Conservation (phyloP, 2,888 invertebrate genomes). For the Campoplex capitator region DNA sequence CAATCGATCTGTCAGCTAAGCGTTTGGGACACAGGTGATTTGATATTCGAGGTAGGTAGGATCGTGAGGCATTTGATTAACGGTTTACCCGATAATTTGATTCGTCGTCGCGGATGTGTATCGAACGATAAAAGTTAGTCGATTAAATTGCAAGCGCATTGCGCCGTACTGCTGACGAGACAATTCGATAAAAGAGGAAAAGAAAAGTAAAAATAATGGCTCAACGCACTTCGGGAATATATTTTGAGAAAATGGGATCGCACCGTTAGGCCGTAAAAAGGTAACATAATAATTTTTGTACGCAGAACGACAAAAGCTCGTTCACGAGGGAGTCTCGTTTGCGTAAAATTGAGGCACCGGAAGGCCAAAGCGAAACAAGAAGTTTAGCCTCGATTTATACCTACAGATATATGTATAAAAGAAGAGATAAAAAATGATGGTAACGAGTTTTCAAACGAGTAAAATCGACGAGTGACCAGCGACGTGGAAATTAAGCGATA, state of each 20-base stretch:
- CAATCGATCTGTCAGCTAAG: conserved; percentile 2
- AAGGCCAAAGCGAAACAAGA: not conserved
- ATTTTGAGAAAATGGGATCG: not conserved
- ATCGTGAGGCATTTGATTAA: conserved; percentile 67
- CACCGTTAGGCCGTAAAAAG: not conserved
- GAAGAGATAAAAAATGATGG: conserved; percentile 13
- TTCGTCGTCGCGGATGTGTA: conserved; percentile 36
- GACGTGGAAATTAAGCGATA: conserved; percentile 73
- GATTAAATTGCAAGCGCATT: conserved; percentile 28
- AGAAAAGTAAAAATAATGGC: conserved; percentile 16
- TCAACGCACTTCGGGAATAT: not conserved
- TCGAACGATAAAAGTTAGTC: conserved; percentile 45
- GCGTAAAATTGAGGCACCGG: conserved; percentile 26
- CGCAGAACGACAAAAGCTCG: not conserved
- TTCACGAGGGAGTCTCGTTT: not conserved
- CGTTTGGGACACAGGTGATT: conserved; percentile 9
- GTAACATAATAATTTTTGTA: not conserved
- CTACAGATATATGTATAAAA: conserved; percentile 1
- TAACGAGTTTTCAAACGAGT: conserved; percentile 71
- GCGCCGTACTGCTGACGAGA: conserved; percentile 16
- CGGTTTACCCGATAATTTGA: conserved; percentile 53
- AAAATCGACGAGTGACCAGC: conserved; percentile 62
- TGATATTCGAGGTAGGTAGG: conserved; percentile 26
- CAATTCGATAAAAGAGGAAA: conserved; percentile 38
- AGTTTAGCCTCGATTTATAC: not conserved